Conservation (phyloP, 2,797 vertebrate species). For the Chrysolophus pictus region DNA sequence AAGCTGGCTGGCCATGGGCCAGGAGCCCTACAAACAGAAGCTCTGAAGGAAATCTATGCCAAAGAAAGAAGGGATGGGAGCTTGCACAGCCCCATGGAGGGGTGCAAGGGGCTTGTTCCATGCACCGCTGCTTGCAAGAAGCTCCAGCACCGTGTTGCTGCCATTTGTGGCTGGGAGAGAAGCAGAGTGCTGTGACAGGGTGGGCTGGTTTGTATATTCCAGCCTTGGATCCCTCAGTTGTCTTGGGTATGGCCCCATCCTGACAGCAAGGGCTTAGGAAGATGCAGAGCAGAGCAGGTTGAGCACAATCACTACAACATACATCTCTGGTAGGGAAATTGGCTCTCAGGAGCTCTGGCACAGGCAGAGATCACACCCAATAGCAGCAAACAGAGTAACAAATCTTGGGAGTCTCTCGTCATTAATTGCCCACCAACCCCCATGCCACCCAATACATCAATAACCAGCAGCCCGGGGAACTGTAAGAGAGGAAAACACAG, state of each 20-base stretch:
- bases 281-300: background rate
- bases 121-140: background rate
- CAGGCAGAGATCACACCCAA: background rate
- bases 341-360: background rate
- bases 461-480: background rate
- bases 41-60: background rate
- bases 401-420: background rate
- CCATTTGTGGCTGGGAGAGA: background rate
- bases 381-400: background rate
- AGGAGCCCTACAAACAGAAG: background rate
- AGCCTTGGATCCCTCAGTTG: background rate
- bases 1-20: constrained; percentile 41
- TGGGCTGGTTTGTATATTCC: background rate
- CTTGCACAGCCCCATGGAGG: background rate
- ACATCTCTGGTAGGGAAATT: background rate
- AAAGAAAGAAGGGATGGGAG: background rate
- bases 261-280: accelerated
- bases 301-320: accelerated
- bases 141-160: background rate
- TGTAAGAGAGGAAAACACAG: background rate
- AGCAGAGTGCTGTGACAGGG: background rate
- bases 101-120: background rate
- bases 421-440: background rate
- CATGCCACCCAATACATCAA: background rate
- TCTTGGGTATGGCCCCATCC: background rate